Evolutionary conservation across 2,797 vertebrate species (phyloP).

Genomic region (Phylloscopus collybita): DNA sequence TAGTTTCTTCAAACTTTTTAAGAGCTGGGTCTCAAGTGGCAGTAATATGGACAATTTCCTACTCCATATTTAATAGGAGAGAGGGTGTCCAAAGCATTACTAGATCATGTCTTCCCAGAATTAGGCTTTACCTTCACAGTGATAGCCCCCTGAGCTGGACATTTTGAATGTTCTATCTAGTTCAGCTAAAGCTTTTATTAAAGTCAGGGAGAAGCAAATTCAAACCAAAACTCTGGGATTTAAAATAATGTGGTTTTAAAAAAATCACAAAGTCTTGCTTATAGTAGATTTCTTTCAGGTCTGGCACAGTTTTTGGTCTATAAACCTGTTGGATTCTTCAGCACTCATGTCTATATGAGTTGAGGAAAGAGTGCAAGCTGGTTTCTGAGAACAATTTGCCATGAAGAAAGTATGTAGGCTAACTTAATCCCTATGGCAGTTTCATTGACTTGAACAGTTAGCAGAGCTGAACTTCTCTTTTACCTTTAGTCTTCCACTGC

Average conservation of each 20-base stretch:
- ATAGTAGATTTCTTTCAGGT: neutral
- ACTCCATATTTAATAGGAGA: constrained; percentile 14
- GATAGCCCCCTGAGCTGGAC: neutral
- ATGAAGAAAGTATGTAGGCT: neutral
- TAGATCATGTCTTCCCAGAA: neutral
- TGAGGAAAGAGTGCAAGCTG: neutral
- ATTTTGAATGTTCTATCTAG: neutral
- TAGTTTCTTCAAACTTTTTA: constrained; percentile 42
- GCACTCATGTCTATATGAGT: rapidly evolving
- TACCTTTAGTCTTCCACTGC: neutral
- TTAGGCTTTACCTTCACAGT: neutral
- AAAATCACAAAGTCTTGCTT: neutral
- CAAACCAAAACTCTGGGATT: neutral
- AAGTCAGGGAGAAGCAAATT: neutral
- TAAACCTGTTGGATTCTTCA: neutral
- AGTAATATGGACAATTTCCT: constrained; percentile 24
- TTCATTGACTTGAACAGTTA: neutral
- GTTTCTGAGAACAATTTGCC: neutral
- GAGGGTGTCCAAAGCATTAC: neutral
- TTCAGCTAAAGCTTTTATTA: neutral
- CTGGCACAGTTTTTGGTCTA: neutral
- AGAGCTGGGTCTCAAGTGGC: constrained; percentile 32
- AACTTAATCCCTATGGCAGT: neutral
- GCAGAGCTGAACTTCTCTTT: neutral
- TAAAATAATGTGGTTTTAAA: neutral